Percentiles rank a stretch among this genome's conserved stretches.
These are phyloP conservation scores for Philereme vetulata DNA, from an alignment of 2,888 invertebrate species.

Conservation along the genomic window DNA sequence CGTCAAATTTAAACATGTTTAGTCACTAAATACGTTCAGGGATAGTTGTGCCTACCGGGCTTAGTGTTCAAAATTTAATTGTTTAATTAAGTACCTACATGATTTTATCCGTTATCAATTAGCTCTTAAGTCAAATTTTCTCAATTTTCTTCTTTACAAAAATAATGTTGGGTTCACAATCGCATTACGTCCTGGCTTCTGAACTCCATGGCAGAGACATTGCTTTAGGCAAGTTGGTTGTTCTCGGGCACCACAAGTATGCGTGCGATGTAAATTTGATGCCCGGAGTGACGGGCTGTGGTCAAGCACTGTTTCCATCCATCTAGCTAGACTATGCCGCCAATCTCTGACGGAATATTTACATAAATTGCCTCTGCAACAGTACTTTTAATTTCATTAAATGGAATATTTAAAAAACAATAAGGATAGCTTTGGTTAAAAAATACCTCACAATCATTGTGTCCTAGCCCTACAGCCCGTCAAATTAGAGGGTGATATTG, in stretches of 20 bases:
- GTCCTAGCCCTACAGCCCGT: no score
- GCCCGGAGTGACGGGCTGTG: constrained; percentile 63
- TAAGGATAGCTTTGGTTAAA: background rate
- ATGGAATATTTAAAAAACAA: background rate
- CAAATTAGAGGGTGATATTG: no score
- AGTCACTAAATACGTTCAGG: no score
- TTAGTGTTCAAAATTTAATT: no score
- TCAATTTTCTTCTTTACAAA: no score
- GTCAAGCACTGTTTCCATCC: constrained; percentile 57
- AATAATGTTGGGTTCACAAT: no score
- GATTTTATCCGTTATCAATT: no score
- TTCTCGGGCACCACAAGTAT: constrained; percentile 67
- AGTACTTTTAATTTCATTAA: background rate
- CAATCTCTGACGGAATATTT: constrained; percentile 52
- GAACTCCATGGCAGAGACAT: constrained; percentile 20
- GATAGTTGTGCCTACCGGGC: no score
- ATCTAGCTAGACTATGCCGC: constrained; percentile 60
- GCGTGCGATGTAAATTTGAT: constrained; percentile 76
- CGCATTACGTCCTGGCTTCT: constrained; percentile 1
- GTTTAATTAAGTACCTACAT: no score
- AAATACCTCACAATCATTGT: no score
- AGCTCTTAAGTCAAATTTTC: no score
- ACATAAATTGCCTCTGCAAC: constrained; percentile 45
- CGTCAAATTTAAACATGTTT: no score
- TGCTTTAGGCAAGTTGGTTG: constrained; percentile 50